Evolutionary conservation across 2,113 vertebrate genomes (phyloP), one percentile per base, ranked within the genome.

Genomic region (Tricholaema leucomelas): DNA sequence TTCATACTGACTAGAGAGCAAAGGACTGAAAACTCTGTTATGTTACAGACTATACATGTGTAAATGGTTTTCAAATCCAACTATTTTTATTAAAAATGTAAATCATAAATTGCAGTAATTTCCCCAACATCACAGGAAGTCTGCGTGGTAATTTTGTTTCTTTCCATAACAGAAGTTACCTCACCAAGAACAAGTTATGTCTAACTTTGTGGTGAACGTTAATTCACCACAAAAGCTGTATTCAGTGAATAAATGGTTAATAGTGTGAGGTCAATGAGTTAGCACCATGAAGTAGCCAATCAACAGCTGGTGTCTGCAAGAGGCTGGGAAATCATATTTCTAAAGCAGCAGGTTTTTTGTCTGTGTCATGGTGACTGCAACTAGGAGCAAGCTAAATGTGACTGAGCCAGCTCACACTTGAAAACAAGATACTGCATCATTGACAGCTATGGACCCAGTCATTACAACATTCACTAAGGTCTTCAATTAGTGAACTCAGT

Each of bases 21-120:
- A n/a, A 87, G 76, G 61, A 89, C 91, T 56, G 61, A 79, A 93
- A 88, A 78, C 35, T 71, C 65, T 42, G 21, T n/a, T 58, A 38
- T 24, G 25, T 74, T 94, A 79, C 66, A 82, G 73, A 79, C 75
- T 64, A 70, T 54, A 90, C 28, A 69, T 33, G 40, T 85, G 72
- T 40, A 92, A 93, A 77, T 54, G 25, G 60, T 83, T 95, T 92
- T 74, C 72, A 96, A 92, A 92, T 59, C 63, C 66, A 84, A 42
- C 38, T 71, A 38, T 1, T 91, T 81, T 93, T 95, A 78, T 95
- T 92, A 93, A 95, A 95, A 89, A 88, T 69, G 28, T 85, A 84
- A 86, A 92, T 84, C 33, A 85, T 77, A 88, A 85, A 91, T 92
- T 38, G 66, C 67, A 89, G 44, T 71, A 60, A 60, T 44, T 92